Evolutionary conservation across 2,888 invertebrate genomes (phyloP).

Genomic region (Lysandra bellargus): DNA sequence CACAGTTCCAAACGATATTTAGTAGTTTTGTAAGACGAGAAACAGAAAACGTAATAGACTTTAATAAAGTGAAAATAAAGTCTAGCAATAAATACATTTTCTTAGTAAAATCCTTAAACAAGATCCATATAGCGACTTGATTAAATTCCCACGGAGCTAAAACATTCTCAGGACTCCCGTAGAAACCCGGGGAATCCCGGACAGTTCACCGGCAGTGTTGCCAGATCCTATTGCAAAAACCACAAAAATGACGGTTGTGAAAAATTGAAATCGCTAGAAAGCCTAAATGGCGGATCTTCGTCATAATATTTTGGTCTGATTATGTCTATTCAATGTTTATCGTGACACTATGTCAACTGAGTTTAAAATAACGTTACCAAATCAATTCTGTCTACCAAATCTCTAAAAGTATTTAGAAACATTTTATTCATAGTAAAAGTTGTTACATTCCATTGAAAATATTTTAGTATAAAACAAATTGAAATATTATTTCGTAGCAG

Average conservation of each 20-base stretch:
- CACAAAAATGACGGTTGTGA: not conserved
- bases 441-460: too few species aligned
- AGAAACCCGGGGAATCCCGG: not conserved
- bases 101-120: not conserved
- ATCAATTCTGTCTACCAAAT: too few species aligned
- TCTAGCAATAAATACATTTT: slow-evolving; percentile 14
- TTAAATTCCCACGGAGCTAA: slow-evolving; percentile 11
- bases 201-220: not conserved
- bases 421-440: too few species aligned
- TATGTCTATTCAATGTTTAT: too few species aligned
- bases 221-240: not conserved
- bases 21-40: not conserved
- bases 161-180: not conserved
- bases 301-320: too few species aligned
- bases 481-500: too few species aligned
- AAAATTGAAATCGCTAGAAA: too few species aligned
- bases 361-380: too few species aligned
- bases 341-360: too few species aligned
- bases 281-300: too few species aligned
- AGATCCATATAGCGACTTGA: slow-evolving; percentile 3
- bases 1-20: not conserved
- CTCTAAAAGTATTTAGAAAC: too few species aligned
- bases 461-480: too few species aligned
- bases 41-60: not conserved
- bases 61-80: not conserved